phyloP scores from a whole-genome alignment of 2,888 invertebrate genomes.

The Diarsia brunnea region DNA sequence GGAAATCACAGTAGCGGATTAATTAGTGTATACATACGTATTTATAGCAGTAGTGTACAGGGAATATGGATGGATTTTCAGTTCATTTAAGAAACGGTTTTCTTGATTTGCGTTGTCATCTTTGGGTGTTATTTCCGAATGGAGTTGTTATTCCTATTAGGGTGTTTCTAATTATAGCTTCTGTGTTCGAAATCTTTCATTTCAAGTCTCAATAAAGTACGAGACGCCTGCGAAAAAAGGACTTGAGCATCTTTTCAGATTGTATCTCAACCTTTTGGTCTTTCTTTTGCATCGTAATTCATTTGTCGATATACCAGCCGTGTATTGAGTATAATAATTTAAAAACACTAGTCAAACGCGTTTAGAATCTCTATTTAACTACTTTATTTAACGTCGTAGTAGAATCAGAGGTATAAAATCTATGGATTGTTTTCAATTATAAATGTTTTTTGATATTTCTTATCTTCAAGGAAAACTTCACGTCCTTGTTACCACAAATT shows the following conservation, averaged over 20 bases:
- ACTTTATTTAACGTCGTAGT: background rate
- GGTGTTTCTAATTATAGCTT: too few species aligned
- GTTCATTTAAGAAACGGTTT: background rate
- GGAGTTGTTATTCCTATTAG: background rate
- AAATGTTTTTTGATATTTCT: conserved; percentile 33
- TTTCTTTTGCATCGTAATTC: too few species aligned
- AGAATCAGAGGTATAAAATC: conserved; percentile 38
- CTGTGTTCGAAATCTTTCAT: background rate
- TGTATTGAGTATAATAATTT: too few species aligned
- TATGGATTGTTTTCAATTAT: conserved; percentile 25
- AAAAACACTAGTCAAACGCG: background rate
- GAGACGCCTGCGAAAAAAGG: background rate
- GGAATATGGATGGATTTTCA: background rate
- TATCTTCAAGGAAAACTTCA: conserved; percentile 44
- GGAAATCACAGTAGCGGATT: background rate
- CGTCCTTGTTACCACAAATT: conserved; percentile 29
- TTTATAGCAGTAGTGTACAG: too few species aligned
- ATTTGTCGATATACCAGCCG: too few species aligned
- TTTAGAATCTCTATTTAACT: conserved; percentile 8
- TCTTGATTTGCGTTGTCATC: background rate
- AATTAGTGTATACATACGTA: too few species aligned
- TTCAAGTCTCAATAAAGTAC: background rate
- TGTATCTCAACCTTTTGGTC: background rate
- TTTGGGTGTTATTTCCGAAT: background rate
- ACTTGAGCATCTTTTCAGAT: background rate